Percentiles rank a stretch among this genome's conserved stretches.
These are phyloP conservation scores for Pomacea canaliculata DNA, from an alignment of 2,888 invertebrate genomes.

Conservation along the genomic window DNA sequence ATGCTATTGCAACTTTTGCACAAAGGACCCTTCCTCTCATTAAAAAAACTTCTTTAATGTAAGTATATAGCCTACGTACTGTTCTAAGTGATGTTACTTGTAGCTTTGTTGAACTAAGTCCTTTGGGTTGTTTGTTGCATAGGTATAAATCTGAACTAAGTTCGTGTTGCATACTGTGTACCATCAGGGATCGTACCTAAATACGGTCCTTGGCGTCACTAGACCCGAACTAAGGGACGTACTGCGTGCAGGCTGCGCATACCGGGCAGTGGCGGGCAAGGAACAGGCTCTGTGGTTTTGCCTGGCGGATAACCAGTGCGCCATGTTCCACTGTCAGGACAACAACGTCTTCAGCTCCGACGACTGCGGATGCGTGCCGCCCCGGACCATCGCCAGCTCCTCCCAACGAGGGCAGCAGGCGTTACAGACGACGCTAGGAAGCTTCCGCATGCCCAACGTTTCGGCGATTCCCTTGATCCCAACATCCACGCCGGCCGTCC, in stretches of 20 bases:
- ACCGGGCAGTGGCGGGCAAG: slow-evolving; percentile 21
- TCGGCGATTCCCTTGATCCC: not conserved
- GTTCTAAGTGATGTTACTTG: no score
- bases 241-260: slow-evolving; percentile 8
- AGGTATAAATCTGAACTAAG: no score
- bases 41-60: no score
- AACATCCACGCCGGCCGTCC: not conserved
- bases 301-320: slow-evolving; percentile 22
- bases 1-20: no score
- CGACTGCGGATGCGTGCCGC: slow-evolving; percentile 22
- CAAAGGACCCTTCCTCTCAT: no score
- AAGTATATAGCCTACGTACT: no score
- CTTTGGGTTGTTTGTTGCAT: no score
- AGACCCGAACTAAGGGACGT: not conserved
- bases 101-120: no score
- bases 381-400: not conserved
- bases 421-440: not conserved
- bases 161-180: no score
- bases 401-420: not conserved
- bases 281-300: slow-evolving; percentile 26
- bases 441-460: not conserved
- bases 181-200: no score
- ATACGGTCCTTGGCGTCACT: no score
- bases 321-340: slow-evolving; percentile 26
- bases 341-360: slow-evolving; percentile 21